Evolutionary conservation across 2,888 invertebrate species (phyloP), one percentile per base, ranked within the genome.

Genomic region (Agrilus cyanescens): DNA sequence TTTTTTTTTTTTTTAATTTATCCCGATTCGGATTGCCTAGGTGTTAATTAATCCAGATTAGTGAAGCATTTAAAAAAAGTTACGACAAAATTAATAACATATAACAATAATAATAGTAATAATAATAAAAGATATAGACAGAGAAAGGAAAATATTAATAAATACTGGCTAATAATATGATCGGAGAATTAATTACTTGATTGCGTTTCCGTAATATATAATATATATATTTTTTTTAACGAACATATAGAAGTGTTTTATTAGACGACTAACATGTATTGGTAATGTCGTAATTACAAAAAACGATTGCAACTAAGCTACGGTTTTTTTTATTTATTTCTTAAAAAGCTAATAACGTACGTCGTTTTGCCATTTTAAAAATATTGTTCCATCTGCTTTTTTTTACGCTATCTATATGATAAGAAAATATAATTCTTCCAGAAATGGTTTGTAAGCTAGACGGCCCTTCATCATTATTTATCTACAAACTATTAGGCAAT

Each of bases 341-440:
- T 46, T 47, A 47, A 43, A 50, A 50, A 50, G 47, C 49, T 50
- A 50, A 50, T 45, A 49, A 50, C 49, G 47, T 49, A 49, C 49
- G 46, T 48, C 47, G 41, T 42, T 48, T 46, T 48, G 46, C 50
- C 45, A 45, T 44, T 25, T 50, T 50, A 50, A 50, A 50, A 50
- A 50, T 50, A 50, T 46, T 47, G 41, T 44, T 50, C 45, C 46
- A 44, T 48, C 44, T 46, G 49, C 42, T 39, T 40, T 33, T n/a
- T 15, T 35, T 46, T 44, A 50, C 50, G 47, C 51, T 52, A 52
- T 49, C 50, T 47, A 47, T 55, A 60, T 57, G 55, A 59, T 63
- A 64, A 59, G 64, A 64, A 64, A 64, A 64, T 64, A 64, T 63
- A 63, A 58, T 59, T 56, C 54, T 58, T 60, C 60, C 60, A 59